phyloP scores from a whole-genome alignment of 2,888 invertebrate genomes.

The Zygothrica quintamaculata region DNA sequence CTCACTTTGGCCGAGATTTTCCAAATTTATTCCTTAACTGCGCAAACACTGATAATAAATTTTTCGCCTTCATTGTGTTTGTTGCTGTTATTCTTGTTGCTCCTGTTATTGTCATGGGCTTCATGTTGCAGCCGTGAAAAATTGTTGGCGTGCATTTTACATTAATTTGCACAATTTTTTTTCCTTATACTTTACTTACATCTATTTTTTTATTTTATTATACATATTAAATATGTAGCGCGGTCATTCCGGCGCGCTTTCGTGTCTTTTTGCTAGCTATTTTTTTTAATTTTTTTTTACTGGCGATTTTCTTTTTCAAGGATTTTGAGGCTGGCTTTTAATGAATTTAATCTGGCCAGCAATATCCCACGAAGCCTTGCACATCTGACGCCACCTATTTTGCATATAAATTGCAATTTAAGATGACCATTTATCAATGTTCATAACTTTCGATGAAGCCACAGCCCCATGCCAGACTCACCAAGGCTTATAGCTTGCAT shows the following conservation, averaged over 20 bases:
- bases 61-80: conserved; percentile 47
- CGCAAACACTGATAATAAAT: conserved; percentile 65
- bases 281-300: too few relatives aligned
- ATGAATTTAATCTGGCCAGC: conserved; percentile 68
- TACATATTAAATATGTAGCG: conserved; percentile 53
- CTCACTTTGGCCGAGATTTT: conserved; percentile 11
- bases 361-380: background rate
- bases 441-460: conserved; percentile 48
- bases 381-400: conserved; percentile 53
- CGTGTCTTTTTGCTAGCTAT: conserved; percentile 19
- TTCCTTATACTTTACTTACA: conserved; percentile 7
- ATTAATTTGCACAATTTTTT: conserved; percentile 37
- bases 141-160: conserved; percentile 63
- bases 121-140: conserved; percentile 58
- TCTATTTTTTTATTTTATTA: conserved; percentile 27
- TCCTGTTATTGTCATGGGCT: conserved; percentile 5
- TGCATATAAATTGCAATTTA: conserved; percentile 64
- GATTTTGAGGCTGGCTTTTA: conserved; percentile 60
- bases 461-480: conserved; percentile 13
- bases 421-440: conserved; percentile 60
- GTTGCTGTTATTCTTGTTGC: conserved; percentile 8
- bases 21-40: conserved; percentile 65
- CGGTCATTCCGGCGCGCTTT: conserved; percentile 34
- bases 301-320: conserved; percentile 49
- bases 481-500: conserved; percentile 20